Percentiles rank a stretch among this genome's conserved stretches.
Evolutionary conservation across 1,140 invertebrate genomes (phyloP).

Genomic region (Andrena cerasifolii): DNA sequence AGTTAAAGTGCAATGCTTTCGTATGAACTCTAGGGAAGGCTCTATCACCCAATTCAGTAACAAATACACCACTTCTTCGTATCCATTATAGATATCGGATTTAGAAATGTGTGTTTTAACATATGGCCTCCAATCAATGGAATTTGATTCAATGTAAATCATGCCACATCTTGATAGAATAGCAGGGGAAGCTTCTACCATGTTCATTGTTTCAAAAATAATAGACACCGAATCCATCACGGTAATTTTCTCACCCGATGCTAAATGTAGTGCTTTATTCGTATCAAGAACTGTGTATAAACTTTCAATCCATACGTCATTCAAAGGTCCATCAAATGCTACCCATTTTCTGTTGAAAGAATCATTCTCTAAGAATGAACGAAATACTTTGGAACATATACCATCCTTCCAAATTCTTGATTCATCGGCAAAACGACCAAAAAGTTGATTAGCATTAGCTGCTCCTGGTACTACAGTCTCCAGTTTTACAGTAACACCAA

Average conservation of each 20-base stretch:
- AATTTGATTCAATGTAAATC: slow-evolving; percentile 85
- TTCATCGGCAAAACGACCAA: slow-evolving; percentile 85
- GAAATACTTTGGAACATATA: slow-evolving; percentile 81
- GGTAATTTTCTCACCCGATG: slow-evolving; percentile 85
- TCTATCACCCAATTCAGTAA: slow-evolving; percentile 85
- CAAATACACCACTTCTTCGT: slow-evolving; percentile 58
- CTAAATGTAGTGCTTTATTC: slow-evolving; percentile 84
- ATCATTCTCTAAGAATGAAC: slow-evolving; percentile 70
- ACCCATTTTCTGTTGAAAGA: slow-evolving; percentile 82
- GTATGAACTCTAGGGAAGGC: slow-evolving; percentile 79
- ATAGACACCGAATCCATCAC: slow-evolving; percentile 84
- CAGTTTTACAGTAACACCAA: slow-evolving; percentile 78
- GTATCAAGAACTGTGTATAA: slow-evolving; percentile 87
- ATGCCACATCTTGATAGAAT: slow-evolving; percentile 87
- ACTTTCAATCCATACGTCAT: slow-evolving; percentile 87
- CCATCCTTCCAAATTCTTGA: slow-evolving; percentile 87
- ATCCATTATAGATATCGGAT: slow-evolving; percentile 50
- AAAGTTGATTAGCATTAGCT: slow-evolving; percentile 84
- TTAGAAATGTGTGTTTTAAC: slow-evolving; percentile 76
- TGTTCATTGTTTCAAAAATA: slow-evolving; percentile 87
- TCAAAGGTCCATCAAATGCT: slow-evolving; percentile 86
- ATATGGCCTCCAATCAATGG: slow-evolving; percentile 76
- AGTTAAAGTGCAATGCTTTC: slow-evolving; percentile 80
- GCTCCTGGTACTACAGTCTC: slow-evolving; percentile 86
- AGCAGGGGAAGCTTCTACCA: slow-evolving; percentile 84